Conservation (phyloP, 2,113 vertebrate species). For the Cepphus grylle region DNA sequence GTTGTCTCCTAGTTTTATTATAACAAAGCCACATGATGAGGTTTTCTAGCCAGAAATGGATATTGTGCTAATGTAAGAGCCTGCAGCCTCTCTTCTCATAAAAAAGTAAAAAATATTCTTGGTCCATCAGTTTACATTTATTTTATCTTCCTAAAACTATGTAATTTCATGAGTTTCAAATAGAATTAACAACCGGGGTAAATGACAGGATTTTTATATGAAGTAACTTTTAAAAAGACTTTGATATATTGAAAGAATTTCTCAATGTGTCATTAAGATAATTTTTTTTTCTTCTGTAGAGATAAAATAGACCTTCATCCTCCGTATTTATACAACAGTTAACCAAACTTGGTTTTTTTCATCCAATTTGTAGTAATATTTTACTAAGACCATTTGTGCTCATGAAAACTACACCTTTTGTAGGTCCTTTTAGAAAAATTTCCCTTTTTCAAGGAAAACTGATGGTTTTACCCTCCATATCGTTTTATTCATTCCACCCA, state of each 20-base stretch:
- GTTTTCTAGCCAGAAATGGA: neutral
- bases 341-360: neutral
- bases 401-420: neutral
- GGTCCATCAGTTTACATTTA: neutral
- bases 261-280: neutral
- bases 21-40: neutral
- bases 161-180: neutral
- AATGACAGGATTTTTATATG: neutral
- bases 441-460: neutral
- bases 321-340: neutral
- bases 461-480: neutral
- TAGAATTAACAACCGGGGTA: neutral
- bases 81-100: neutral
- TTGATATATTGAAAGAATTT: neutral
- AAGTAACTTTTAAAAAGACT: neutral
- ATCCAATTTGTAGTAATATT: neutral
- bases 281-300: neutral
- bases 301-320: neutral
- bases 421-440: neutral
- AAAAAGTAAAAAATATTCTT: neutral
- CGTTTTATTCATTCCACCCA: neutral
- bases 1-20: rapidly evolving
- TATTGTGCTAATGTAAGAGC: neutral
- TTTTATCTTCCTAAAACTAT: neutral
- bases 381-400: neutral